Percentiles rank a stretch among this genome's conserved stretches.
Conservation (phyloP, 2,113 vertebrate species). For the Cariama cristata region DNA sequence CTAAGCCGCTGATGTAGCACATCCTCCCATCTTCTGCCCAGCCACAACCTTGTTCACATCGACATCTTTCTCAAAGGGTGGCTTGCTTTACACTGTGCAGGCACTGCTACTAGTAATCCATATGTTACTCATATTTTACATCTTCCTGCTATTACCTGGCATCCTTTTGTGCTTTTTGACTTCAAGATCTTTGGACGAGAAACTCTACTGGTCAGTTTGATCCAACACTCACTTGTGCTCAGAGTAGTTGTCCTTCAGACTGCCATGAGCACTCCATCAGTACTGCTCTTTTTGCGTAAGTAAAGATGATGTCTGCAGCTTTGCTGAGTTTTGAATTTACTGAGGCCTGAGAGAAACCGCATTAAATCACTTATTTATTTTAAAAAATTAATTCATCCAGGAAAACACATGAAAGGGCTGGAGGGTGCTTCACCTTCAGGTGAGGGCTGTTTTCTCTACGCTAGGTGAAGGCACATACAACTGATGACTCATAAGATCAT, state of each 20-base stretch:
- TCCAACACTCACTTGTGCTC: rapidly evolving
- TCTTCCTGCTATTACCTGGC: background rate
- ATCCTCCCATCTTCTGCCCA: background rate
- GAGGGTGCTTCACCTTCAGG: background rate
- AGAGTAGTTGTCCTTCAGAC: background rate
- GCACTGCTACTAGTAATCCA: background rate
- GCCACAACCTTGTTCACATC: background rate
- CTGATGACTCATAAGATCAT: background rate
- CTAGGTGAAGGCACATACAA: background rate
- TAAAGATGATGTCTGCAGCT: background rate
- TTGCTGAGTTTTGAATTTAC: background rate
- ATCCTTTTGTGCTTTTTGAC: background rate
- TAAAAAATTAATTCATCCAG: background rate
- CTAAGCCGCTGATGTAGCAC: background rate
- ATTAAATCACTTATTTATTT: background rate
- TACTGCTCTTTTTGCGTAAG: background rate
- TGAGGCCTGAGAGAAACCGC: background rate
- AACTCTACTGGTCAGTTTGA: background rate
- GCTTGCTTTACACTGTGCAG: background rate
- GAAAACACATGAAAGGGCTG: background rate
- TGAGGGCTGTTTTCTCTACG: background rate
- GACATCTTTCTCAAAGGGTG: background rate
- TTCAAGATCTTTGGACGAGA: background rate
- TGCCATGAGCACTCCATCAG: background rate
- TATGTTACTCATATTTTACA: background rate